These are phyloP conservation scores for Myotis findleyi DNA, from an alignment of 2,797 vertebrate species.

Conservation along the genomic window DNA sequence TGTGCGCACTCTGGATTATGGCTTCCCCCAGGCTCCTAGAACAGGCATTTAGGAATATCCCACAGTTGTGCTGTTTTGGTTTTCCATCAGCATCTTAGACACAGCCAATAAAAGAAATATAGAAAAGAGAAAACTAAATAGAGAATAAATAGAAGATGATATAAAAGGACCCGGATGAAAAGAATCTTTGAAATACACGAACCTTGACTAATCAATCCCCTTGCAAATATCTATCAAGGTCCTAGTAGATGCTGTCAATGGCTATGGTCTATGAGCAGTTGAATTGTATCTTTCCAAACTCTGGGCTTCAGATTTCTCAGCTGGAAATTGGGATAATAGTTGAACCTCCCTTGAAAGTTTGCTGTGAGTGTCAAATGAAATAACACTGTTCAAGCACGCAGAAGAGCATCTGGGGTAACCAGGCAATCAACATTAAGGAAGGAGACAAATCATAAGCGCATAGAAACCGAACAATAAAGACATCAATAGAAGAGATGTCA, in stretches of 20 bases:
- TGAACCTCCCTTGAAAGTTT: neutral
- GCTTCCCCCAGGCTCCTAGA: neutral
- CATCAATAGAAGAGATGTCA: constrained; percentile 68
- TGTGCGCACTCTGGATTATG: neutral
- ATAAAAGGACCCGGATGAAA: neutral
- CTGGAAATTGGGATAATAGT: neutral
- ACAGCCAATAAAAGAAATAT: neutral
- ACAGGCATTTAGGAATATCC: neutral
- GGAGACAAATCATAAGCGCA: neutral
- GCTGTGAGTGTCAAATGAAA: neutral
- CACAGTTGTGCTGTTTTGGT: neutral
- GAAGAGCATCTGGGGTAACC: neutral
- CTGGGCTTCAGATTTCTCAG: constrained; percentile 11
- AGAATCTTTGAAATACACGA: constrained; percentile 10
- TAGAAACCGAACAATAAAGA: constrained; percentile 64
- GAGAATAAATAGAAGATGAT: neutral
- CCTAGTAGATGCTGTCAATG: neutral
- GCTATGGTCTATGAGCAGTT: neutral
- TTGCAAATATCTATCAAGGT: neutral
- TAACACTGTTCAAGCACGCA: neutral
- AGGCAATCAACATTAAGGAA: neutral
- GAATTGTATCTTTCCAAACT: neutral
- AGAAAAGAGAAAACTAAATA: neutral
- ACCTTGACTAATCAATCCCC: neutral
- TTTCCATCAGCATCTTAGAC: neutral